phyloP scores from a whole-genome alignment of 2,888 invertebrate species.

The Xestia rhomboidea region DNA sequence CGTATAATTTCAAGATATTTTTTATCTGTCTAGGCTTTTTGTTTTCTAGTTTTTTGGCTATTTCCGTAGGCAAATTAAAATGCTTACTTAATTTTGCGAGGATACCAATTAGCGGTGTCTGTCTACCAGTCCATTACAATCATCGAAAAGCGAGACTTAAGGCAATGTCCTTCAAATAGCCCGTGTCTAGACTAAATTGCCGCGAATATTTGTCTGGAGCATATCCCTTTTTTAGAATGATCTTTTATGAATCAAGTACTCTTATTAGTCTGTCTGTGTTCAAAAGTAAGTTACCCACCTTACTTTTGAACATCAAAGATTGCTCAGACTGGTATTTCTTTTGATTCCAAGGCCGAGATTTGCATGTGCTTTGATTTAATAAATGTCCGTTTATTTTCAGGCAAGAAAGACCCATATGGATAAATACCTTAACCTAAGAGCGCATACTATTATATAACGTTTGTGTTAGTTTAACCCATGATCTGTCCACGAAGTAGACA shows the following conservation, averaged over 20 bases:
- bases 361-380: background rate
- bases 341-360: constrained; percentile 1
- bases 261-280: constrained; percentile 11
- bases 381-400: background rate
- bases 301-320: constrained; percentile 12
- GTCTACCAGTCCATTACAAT: constrained; percentile 5
- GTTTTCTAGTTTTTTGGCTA: too few species aligned
- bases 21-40: too few species aligned
- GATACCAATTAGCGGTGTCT: background rate
- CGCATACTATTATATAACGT: background rate
- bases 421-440: background rate
- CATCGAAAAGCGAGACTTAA: constrained; percentile 39
- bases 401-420: background rate
- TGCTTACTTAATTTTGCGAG: background rate
- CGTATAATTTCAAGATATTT: too few species aligned
- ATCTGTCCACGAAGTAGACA: too few species aligned
- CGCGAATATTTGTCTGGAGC: constrained; percentile 37
- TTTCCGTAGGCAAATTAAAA: too few species aligned
- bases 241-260: constrained; percentile 8
- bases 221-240: constrained; percentile 5
- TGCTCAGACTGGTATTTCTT: constrained; percentile 8
- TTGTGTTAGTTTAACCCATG: background rate
- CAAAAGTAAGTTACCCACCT: too few species aligned
- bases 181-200: constrained; percentile 60
- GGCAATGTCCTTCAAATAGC: constrained; percentile 46